Base-by-base conservation (phyloP, 2,888 invertebrate species). In the Eilema caniola region DNA sequence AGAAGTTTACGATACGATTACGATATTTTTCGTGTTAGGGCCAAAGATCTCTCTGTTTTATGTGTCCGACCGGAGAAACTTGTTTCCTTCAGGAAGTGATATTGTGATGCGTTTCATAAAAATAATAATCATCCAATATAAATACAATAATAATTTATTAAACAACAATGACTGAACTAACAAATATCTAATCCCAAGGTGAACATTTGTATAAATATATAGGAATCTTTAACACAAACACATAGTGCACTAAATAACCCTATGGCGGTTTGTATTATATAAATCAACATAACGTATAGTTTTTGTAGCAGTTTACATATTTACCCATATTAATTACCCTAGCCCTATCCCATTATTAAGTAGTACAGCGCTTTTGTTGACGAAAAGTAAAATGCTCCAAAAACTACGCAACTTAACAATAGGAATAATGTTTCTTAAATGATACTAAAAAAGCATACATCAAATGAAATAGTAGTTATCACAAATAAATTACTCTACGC, bases 131-230 rank as follows among this genome's bases (percentile, higher is more conserved):
- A 12, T 70, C 65, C 67, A 59, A 47, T 73, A 70, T 78, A 73
- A 83, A 69, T 85, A 83, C 77, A 85, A 86, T 85, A 86, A 88
- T 87, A 87, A 85, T 89, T 89, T 89, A 89, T 85, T 89, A 78
- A 84, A 88, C 85, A 89, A 90, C 88, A 87, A 88, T 83, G 80
- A 87, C 85, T 87, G 82, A 82, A 82, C 81, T 88, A 84, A 84
- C 76, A 84, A 83, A 85, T 76, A 74, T 69, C 76, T 84, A 85
- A 82, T 72, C 82, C 83, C 82, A 80, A 84, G 74, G 72, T 83
- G 73, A 84, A 82, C 71, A 76, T 77, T 82, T 82, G 74, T 77
- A 83, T 86, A 85, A 85, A 85, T 83, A 72, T 68, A 62, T 88
- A 89, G 87, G 86, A 86, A 88, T 87, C 83, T 89, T 88, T 72